Conservation (phyloP, 1,140 invertebrate genomes). For the Pseudomyrmex pallidus region DNA sequence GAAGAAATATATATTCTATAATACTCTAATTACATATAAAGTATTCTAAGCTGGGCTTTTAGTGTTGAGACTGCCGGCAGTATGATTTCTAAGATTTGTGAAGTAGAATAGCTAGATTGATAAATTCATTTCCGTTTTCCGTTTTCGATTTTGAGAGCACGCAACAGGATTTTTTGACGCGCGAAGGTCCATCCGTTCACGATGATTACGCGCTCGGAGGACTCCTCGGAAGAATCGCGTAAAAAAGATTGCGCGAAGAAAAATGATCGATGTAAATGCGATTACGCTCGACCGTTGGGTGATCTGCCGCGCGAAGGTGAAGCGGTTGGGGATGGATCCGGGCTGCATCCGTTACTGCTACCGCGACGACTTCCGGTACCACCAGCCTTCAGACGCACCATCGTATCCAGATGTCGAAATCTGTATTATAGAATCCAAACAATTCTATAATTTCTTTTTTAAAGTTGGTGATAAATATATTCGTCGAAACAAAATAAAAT, state of each 20-base stretch:
- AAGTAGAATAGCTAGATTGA: constrained; percentile 15
- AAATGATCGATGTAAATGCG: constrained; percentile 26
- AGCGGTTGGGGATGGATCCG: constrained; percentile 87
- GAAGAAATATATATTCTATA: background rate
- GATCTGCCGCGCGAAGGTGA: constrained; percentile 85
- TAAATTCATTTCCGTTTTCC: background rate
- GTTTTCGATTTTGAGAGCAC: background rate
- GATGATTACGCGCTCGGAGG: background rate
- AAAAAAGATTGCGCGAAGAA: constrained; percentile 27
- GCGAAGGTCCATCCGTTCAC: background rate
- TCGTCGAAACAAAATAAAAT: too few species aligned
- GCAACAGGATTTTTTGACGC: constrained; percentile 7
- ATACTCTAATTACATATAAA: background rate
- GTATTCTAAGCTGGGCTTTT: constrained; percentile 41
- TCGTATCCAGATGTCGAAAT: constrained; percentile 92
- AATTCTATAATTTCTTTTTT: too few species aligned
- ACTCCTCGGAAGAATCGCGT: background rate
- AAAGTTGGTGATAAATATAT: constrained; percentile 5
- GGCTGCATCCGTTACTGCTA: constrained; percentile 82
- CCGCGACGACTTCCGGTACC: constrained; percentile 83
- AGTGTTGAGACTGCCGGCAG: constrained; percentile 50
- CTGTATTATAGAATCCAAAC: constrained; percentile 80
- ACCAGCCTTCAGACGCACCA: constrained; percentile 89
- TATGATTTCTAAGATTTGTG: constrained; percentile 33
- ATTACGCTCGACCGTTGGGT: constrained; percentile 80